Percentiles rank a stretch among this genome's conserved stretches.
These are phyloP conservation scores for Lagopus leucura DNA, from an alignment of 2,113 vertebrate species.

Conservation along the genomic window DNA sequence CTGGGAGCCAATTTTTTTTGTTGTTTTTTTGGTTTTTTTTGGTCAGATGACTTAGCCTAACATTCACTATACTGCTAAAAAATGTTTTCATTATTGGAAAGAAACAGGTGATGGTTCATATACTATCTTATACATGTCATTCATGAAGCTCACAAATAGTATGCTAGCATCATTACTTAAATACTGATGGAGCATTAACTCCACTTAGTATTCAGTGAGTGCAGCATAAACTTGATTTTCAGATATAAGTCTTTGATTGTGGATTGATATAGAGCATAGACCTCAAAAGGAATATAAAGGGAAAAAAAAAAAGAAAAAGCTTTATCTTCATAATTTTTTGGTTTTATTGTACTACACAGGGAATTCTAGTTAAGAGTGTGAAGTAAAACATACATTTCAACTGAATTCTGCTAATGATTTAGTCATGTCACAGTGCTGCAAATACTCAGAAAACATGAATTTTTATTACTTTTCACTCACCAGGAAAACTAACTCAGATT, in stretches of 20 bases:
- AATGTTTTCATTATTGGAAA: neutral
- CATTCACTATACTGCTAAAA: neutral
- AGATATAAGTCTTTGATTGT: neutral
- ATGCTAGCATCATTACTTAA: neutral
- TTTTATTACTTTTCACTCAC: neutral
- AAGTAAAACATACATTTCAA: neutral
- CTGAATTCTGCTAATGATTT: neutral
- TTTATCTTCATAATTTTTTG: neutral
- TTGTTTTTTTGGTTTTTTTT: neutral
- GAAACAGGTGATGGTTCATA: constrained; percentile 7
- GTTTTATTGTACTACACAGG: neutral
- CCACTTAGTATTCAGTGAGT: constrained; percentile 45
- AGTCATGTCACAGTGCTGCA: neutral
- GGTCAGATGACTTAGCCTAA: neutral
- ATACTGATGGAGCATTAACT: neutral
- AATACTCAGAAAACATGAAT: neutral
- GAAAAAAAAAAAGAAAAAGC: neutral
- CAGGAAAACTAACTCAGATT: constrained; percentile 97
- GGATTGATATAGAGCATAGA: neutral
- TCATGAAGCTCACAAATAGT: constrained; percentile 14
- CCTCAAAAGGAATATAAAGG: neutral
- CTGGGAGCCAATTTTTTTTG: neutral
- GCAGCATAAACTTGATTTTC: constrained; percentile 16
- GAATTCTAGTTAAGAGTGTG: neutral
- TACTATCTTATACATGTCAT: neutral